Base-by-base conservation (phyloP, 2,113 vertebrate genomes). In the Aphelocoma coerulescens region DNA sequence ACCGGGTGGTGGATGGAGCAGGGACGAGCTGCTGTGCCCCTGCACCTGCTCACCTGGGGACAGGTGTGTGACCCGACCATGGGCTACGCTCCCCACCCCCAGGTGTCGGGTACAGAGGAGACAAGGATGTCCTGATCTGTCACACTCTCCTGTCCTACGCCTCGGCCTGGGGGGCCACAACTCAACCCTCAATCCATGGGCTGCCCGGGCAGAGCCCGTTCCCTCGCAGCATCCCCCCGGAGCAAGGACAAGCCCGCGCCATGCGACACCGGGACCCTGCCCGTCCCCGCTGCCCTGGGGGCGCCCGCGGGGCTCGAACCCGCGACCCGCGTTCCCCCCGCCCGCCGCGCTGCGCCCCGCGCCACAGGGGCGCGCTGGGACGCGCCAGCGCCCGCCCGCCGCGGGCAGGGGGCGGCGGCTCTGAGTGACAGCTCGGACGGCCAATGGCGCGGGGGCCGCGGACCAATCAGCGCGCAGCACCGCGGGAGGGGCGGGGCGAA, bases 251-350 rank as follows among this genome's bases (percentile, higher is more conserved):
- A 16, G 10, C 33, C 43, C 51, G 37, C 55, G 37, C 37, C 57
- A 4, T 16, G 13, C 26, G 4, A 7, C 72, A 8, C 37, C 18
- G 3, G 7, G 6, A 27, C 17, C 26, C 24, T 13, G 6, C 26
- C 11, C 32, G 15, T 2, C 16, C 20, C 20, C 22, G 4, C 20
- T 2, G 12, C 17, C 4, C 33, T 1, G 0, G 3, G n/a, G 30
- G 55, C n/a, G 6, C 10, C 51, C 4, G 1, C 48, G 33, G 65
- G 84, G 2, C 55, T 88, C 95, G 92, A 94, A 92, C 92, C n/a
- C 3, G 1, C 0, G 6, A 3, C 3, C 54, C 16, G 0, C 0
- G 0, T 0, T 5, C 4, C 24, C 4, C 26, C 7, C 19, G 13
- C 58, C 39, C 44, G 3, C 13, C 37, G 28, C 78, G 35, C 24